Evolutionary conservation across 2,888 invertebrate species (phyloP).

Genomic region (Campoletis raptor): DNA sequence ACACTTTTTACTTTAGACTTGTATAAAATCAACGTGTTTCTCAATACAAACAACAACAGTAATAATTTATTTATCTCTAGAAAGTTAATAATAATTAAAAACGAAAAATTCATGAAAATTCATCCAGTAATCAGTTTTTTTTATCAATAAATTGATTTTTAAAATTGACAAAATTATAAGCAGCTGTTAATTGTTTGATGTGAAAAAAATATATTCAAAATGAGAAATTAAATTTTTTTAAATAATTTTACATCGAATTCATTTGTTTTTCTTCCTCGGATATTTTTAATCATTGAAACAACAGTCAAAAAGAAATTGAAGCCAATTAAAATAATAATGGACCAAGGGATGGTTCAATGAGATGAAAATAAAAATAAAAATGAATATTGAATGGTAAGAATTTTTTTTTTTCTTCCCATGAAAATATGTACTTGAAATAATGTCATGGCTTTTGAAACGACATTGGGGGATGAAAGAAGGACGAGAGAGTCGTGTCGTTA

Average conservation of each 20-base stretch:
- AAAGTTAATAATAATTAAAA: background rate
- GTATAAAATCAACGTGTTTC: background rate
- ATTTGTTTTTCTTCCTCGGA: no score
- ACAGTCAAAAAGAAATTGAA: background rate
- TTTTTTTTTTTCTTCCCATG: background rate
- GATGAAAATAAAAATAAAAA: background rate
- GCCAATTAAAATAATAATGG: background rate
- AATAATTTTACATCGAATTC: no score
- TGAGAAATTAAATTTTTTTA: no score
- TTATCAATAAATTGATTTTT: no score
- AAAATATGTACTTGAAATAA: background rate
- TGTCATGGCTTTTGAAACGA: background rate
- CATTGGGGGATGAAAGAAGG: background rate
- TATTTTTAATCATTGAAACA: no score
- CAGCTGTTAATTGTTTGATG: background rate
- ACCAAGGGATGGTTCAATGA: background rate
- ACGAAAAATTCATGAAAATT: background rate
- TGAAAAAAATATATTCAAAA: no score
- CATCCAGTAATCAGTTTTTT: background rate
- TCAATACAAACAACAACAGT: background rate
- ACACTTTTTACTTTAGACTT: background rate
- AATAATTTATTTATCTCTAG: background rate
- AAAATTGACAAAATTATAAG: no score
- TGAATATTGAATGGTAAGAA: background rate
- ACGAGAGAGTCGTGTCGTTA: background rate